Conservation (phyloP, 2,113 vertebrate genomes). For the Heteronetta atricapilla region DNA sequence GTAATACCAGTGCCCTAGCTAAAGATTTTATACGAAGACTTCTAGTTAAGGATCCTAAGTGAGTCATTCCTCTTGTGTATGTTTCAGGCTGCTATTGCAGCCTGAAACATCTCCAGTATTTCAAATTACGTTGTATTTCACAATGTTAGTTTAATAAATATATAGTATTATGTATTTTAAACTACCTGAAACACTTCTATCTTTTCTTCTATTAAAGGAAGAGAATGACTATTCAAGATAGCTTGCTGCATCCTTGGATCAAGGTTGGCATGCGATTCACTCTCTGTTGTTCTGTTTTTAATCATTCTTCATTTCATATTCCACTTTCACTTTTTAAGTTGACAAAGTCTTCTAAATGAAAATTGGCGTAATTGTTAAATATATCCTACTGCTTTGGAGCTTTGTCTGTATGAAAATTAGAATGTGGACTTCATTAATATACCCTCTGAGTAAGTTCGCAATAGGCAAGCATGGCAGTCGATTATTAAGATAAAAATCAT, state of each 20-base stretch:
- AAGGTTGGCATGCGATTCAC: constrained; percentile 81
- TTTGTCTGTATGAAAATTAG: not conserved
- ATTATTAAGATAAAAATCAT: not conserved
- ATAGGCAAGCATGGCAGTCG: not conserved
- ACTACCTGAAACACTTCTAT: not conserved
- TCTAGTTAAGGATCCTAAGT: constrained; percentile 98
- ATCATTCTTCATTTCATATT: not conserved
- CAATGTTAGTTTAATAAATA: not conserved
- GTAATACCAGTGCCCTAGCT: constrained; percentile 91
- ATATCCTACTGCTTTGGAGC: not conserved
- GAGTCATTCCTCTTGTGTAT: constrained; percentile 39
- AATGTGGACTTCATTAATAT: not conserved
- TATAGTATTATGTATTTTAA: not conserved
- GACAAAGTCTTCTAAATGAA: not conserved
- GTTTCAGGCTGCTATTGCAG: not conserved
- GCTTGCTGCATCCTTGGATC: constrained; percentile 96
- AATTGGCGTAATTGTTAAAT: not conserved
- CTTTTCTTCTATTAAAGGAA: constrained; percentile 78
- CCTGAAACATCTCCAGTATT: not conserved
- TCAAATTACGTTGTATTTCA: not conserved
- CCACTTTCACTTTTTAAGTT: not conserved
- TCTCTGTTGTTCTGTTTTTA: not conserved
- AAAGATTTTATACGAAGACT: constrained; percentile 96
- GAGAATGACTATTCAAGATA: constrained; percentile 97
- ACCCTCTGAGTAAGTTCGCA: not conserved